Percentiles rank a stretch among this genome's conserved stretches.
These are phyloP conservation scores for Heliconius hortense DNA, from an alignment of 2,888 invertebrate species.

Conservation along the genomic window DNA sequence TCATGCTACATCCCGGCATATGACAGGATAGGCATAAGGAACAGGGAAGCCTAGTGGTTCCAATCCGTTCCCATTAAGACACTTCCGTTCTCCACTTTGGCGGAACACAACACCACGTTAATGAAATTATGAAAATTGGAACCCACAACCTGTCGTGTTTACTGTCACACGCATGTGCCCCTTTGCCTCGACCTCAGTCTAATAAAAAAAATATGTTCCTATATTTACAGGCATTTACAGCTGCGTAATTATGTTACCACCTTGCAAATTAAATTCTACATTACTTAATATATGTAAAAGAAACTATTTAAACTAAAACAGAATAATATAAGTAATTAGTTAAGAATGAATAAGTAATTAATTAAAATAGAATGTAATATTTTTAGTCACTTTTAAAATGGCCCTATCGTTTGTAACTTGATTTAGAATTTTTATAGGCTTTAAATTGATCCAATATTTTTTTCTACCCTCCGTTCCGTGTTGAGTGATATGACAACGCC, in stretches of 20 bases:
- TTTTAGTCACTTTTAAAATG: background rate
- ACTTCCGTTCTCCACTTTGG: too few species aligned
- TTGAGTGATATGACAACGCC: too few species aligned
- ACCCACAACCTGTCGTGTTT: too few species aligned
- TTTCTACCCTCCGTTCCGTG: background rate
- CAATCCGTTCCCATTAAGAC: too few species aligned
- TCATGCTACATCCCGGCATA: too few species aligned
- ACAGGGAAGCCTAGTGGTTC: too few species aligned
- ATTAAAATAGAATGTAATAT: background rate
- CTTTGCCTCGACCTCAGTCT: too few species aligned
- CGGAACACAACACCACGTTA: too few species aligned
- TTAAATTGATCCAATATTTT: background rate
- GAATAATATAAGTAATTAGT: background rate
- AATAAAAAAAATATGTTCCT: background rate
- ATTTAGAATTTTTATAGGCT: background rate
- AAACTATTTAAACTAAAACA: background rate
- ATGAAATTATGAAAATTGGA: too few species aligned
- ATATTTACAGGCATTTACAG: background rate
- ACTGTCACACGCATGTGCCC: too few species aligned
- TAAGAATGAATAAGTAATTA: background rate
- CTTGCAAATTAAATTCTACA: background rate
- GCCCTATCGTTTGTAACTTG: background rate
- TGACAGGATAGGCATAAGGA: too few species aligned
- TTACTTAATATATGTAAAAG: background rate
- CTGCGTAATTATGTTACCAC: background rate